Base-by-base conservation (phyloP, 2,113 vertebrate genomes). In the Felis chaus region DNA sequence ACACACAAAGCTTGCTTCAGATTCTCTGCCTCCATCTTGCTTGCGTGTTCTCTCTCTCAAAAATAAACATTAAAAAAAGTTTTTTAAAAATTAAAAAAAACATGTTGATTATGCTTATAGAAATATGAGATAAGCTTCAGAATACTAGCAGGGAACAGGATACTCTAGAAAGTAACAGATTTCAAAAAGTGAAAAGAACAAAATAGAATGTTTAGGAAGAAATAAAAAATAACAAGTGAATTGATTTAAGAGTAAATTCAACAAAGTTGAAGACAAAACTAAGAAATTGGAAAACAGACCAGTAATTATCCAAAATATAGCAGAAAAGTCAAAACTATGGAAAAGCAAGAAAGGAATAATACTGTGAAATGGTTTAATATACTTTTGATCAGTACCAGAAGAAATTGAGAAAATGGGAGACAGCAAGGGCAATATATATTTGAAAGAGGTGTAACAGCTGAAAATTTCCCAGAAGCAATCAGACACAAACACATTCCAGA, bases 391-490 rank as follows among this genome's bases (percentile, higher is more conserved):
- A 19, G 12, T 80, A 91, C 36, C 55, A 87, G 50, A 63, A 73
- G 57, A 85, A 31, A 91, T 74, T 63, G 50, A 89, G 57, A 69
- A 65, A 89, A 82, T 13, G 18, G 41, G 23, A 15, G 33, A 82
- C 7, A 45, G 15, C n/a, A 89, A 89, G 79, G 63, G 53, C 13
- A 84, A 36, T 65, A 79, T 36, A 36, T 65, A 79, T 45, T 31
- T 45, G 7, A 83, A 83, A n/a, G n/a, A 79, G 16, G 45, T 29
- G 8, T 73, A 89, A 95, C 1, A 92, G 31, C 0, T 50, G 25
- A 95, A 25, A 85, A 86, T 55, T 81, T 95, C 33, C 55, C 66
- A 93, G 85, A 80, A 95, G 57, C 14, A 94, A 89, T 53, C 19
- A 79, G 55, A 89, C 23, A 80, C 19, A 74, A 57, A 45, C 66